Conservation (phyloP, 2,888 invertebrate genomes). For the Liopterus haemorrhoidalis region DNA sequence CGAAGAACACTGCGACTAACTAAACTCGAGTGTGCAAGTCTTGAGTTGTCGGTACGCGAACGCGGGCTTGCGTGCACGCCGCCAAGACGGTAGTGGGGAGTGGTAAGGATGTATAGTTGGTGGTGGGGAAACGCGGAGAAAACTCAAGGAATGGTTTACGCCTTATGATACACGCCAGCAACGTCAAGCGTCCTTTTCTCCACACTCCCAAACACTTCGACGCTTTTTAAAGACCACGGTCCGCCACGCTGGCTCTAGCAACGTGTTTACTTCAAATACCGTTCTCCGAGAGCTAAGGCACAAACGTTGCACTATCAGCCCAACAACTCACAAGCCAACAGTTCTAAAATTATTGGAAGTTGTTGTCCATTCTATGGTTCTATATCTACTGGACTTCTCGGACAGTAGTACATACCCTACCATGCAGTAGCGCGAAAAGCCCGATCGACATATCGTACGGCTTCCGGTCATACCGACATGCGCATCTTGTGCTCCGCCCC, state of each 20-base stretch:
- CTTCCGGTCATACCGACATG: constrained; percentile 40
- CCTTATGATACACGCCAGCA: constrained; percentile 8
- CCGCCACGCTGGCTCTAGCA: neutral
- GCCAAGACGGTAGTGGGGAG: constrained; percentile 37
- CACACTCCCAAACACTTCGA: constrained; percentile 4
- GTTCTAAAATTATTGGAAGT: no score
- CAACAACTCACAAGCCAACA: no score
- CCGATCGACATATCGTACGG: constrained; percentile 34
- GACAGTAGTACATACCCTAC: neutral
- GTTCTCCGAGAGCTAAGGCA: no score
- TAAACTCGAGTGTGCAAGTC: constrained; percentile 33
- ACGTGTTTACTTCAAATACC: no score
- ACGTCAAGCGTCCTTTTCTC: neutral
- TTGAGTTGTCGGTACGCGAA: constrained; percentile 31
- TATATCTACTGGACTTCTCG: no score
- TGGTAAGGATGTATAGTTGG: constrained; percentile 29
- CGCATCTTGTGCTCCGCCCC: constrained; percentile 40
- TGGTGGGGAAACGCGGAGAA: constrained; percentile 36
- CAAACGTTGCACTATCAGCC: neutral
- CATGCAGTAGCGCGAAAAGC: constrained; percentile 2
- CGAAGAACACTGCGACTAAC: constrained; percentile 31
- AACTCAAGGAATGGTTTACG: constrained; percentile 22
- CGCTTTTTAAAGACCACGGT: neutral
- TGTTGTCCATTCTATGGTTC: no score
- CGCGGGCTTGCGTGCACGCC: constrained; percentile 40